Conservation (phyloP, 2,888 invertebrate genomes). For the Muschampia plurimacula region DNA sequence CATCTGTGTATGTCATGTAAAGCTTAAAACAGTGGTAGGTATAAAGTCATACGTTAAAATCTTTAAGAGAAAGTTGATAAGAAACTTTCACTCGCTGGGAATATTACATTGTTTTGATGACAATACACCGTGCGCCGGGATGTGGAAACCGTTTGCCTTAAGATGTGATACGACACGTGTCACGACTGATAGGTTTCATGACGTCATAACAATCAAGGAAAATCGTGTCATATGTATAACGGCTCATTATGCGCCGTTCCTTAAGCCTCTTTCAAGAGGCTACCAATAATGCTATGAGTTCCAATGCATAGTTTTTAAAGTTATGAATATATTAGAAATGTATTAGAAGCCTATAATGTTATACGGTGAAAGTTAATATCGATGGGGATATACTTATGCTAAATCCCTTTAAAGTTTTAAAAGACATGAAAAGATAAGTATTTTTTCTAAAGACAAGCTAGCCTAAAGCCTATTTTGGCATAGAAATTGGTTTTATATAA, state of each 20-base stretch:
- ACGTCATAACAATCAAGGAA: conserved; percentile 4
- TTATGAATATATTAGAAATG: too few species aligned
- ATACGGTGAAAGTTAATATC: too few species aligned
- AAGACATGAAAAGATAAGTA: too few species aligned
- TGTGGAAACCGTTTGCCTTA: conserved; percentile 1
- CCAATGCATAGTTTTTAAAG: too few species aligned
- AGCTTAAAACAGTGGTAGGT: conserved; percentile 4
- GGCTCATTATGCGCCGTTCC: neutral
- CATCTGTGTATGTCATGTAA: neutral
- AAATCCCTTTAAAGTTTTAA: too few species aligned
- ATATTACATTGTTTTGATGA: conserved; percentile 1
- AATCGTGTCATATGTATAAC: neutral
- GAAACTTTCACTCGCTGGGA: neutral
- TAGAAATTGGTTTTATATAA: too few species aligned
- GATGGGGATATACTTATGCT: too few species aligned
- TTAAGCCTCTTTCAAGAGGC: neutral
- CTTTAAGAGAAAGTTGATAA: neutral
- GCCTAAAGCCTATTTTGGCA: too few species aligned
- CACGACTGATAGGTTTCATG: conserved; percentile 23
- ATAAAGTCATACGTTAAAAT: neutral
- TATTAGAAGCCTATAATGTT: too few species aligned
- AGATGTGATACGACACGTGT: conserved; percentile 40
- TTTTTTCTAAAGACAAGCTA: too few species aligned
- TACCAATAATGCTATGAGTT: too few species aligned
- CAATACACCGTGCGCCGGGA: neutral